phyloP scores from a whole-genome alignment of 1,140 invertebrate genomes.

The Nasonia vitripennis region DNA sequence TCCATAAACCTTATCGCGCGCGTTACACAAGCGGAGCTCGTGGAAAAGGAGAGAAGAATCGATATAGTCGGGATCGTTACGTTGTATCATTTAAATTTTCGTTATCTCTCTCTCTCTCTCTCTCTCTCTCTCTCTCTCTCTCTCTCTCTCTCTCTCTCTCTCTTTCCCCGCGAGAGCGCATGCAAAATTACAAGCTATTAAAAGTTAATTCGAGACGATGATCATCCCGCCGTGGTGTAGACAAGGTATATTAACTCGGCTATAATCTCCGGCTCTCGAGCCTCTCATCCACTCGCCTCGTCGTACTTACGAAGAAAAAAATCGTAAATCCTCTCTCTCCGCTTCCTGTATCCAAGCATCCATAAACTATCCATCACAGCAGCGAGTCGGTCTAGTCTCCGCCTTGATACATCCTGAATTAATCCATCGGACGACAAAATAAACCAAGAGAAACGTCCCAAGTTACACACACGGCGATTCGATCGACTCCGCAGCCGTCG shows the following conservation, averaged over 20 bases:
- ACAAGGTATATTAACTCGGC: neutral
- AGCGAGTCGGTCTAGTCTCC: too few species aligned
- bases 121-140: neutral
- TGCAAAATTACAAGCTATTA: conserved; percentile 18
- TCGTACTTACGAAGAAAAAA: neutral
- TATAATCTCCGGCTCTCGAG: conserved; percentile 12
- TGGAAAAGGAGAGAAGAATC: too few species aligned
- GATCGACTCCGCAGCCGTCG: too few species aligned
- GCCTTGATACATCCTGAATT: too few species aligned
- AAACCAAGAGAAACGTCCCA: too few species aligned
- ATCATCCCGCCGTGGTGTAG: conserved; percentile 45
- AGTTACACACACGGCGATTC: too few species aligned
- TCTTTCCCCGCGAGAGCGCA: too few species aligned
- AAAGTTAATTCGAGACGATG: conserved; percentile 42
- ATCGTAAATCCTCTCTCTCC: conserved; percentile 5
- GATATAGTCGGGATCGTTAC: too few species aligned
- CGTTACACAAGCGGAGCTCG: neutral
- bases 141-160: neutral
- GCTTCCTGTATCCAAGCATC: neutral
- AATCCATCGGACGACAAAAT: too few species aligned
- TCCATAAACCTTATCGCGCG: too few species aligned
- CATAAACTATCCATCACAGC: neutral
- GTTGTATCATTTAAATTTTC: neutral
- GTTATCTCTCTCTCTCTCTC: neutral
- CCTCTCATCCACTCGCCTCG: neutral